phyloP scores from a whole-genome alignment of 2,888 invertebrate genomes.

The Ichneumoninae sp. region DNA sequence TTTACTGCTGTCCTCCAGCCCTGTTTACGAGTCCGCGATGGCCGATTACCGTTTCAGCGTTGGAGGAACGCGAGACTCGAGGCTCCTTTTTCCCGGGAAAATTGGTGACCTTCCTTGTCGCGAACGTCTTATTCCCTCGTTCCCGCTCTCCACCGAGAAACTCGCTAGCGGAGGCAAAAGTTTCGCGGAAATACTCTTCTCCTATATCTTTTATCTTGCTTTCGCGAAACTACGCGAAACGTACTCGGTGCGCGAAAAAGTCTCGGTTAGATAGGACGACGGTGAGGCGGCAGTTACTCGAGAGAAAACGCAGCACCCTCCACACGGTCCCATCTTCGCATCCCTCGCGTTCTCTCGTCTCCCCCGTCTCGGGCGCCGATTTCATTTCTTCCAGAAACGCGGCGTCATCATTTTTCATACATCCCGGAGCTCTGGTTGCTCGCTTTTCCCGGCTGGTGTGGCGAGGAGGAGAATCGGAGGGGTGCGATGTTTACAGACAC shows the following conservation, averaged over 20 bases:
- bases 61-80: constrained; percentile 4
- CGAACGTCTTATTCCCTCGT: constrained; percentile 51
- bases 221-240: constrained; percentile 6
- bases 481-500: constrained; percentile 45
- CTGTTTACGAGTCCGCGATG: constrained; percentile 81
- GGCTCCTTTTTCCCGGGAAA: constrained; percentile 57
- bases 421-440: constrained; percentile 35
- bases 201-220: constrained; percentile 26
- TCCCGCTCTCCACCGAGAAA: constrained; percentile 27
- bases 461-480: constrained; percentile 36
- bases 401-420: constrained; percentile 84
- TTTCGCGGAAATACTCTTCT: constrained; percentile 34
- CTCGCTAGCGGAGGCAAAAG: constrained; percentile 30
- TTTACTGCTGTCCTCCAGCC: constrained; percentile 75
- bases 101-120: constrained; percentile 53
- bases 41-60: constrained; percentile 76
- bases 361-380: constrained; percentile 75
- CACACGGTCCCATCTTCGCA: constrained; percentile 35
- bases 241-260: constrained; percentile 15
- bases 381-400: constrained; percentile 82
- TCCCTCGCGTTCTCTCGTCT: constrained; percentile 55
- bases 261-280: constrained; percentile 15
- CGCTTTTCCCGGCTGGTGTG: constrained; percentile 29
- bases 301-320: constrained; percentile 30
- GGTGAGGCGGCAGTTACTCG: constrained; percentile 15